Evolutionary conservation across 37 sponge, comb jelly and placozoan genomes (phyloP).

Genomic region (Oopsacas minuta): DNA sequence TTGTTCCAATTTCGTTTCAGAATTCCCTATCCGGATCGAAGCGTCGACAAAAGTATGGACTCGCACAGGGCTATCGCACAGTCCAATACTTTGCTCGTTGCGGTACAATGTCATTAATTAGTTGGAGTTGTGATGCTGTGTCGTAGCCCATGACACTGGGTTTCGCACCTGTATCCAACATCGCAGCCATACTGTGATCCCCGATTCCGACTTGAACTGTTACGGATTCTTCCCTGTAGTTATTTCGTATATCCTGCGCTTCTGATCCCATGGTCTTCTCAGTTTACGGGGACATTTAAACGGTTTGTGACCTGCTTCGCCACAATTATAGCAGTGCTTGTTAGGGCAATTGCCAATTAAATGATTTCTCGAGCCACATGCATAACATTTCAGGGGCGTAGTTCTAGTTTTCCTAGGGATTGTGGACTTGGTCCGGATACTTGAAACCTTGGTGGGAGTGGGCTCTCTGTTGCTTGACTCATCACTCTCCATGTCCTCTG

Average conservation of each 20-base stretch:
- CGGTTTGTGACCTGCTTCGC: conserved; percentile 10
- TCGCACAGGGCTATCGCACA: background rate
- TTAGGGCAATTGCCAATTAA: background rate
- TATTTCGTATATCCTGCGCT: background rate
- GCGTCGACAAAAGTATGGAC: background rate
- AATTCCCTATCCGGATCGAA: background rate
- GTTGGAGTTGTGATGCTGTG: background rate
- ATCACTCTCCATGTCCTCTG: background rate
- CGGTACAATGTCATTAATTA: background rate
- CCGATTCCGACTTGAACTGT: background rate
- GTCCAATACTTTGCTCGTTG: too few species aligned
- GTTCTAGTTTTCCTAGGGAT: background rate
- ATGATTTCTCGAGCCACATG: background rate
- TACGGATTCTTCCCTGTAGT: conserved; percentile 17
- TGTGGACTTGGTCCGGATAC: background rate
- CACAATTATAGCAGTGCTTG: conserved; percentile 4
- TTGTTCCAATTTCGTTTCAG: background rate
- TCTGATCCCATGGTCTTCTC: background rate
- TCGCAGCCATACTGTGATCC: background rate
- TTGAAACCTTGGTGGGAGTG: background rate
- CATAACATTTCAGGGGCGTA: background rate
- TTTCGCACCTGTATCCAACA: background rate
- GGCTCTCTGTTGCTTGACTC: background rate
- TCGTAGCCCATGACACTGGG: background rate
- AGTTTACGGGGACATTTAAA: background rate